These are phyloP conservation scores for Crepidodera aurea DNA, from an alignment of 2,888 invertebrate species.

Conservation along the genomic window DNA sequence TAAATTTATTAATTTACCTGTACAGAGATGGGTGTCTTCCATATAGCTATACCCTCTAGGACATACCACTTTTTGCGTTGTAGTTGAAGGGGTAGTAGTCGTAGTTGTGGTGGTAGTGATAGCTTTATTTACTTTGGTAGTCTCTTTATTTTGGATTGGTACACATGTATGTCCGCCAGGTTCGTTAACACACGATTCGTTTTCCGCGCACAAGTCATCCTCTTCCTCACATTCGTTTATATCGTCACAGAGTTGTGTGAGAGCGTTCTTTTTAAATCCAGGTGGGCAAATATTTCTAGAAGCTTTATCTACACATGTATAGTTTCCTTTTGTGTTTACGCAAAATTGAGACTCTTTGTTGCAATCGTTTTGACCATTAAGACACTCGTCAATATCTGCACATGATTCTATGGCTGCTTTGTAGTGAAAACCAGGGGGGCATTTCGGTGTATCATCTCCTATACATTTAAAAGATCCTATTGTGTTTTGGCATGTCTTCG, in stretches of 20 bases:
- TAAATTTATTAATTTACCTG: too few species aligned
- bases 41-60: constrained; percentile 47
- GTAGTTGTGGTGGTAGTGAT: constrained; percentile 30
- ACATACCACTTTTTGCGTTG: constrained; percentile 38
- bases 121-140: constrained; percentile 25
- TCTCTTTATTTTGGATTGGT: constrained; percentile 44
- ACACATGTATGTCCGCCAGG: constrained; percentile 73
- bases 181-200: constrained; percentile 73
- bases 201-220: constrained; percentile 66
- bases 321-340: constrained; percentile 75
- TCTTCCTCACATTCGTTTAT: constrained; percentile 79
- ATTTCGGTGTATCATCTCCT: constrained; percentile 50
- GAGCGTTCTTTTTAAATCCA: constrained; percentile 69
- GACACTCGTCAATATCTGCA: constrained; percentile 77
- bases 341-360: constrained; percentile 72
- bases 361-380: constrained; percentile 71
- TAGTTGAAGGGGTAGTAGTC: constrained; percentile 30
- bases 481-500: constrained; percentile 57
- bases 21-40: constrained; percentile 40
- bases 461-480: constrained; percentile 58
- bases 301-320: constrained; percentile 73
- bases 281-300: constrained; percentile 69
- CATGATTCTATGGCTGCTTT: constrained; percentile 56
- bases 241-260: constrained; percentile 69
- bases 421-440: constrained; percentile 59